These are phyloP conservation scores for Himantopus leucocephalus DNA, from an alignment of 2,113 vertebrate species.

Conservation along the genomic window DNA sequence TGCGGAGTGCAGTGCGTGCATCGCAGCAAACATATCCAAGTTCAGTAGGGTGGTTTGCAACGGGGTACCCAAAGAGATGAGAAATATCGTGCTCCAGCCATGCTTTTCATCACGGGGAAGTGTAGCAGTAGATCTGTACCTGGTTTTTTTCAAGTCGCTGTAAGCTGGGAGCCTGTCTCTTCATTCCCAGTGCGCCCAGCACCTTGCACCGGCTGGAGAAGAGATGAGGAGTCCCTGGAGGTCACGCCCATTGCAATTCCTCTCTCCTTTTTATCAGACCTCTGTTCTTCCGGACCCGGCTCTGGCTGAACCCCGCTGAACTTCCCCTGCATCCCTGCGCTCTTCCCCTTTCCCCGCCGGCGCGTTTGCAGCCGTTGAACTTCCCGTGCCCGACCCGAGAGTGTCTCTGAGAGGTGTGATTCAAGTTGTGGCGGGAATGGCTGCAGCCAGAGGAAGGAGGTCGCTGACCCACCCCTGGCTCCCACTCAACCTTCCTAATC, in stretches of 20 bases:
- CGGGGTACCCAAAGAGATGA: background rate
- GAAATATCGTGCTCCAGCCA: rapidly evolving
- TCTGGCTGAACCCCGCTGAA: conserved; percentile 33
- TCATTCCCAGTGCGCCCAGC: background rate
- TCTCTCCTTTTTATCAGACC: conserved; percentile 19
- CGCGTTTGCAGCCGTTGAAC: background rate
- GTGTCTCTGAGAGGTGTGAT: conserved; percentile 26
- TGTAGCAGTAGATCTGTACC: background rate
- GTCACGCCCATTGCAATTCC: background rate
- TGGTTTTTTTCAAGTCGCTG: background rate
- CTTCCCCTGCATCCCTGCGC: background rate
- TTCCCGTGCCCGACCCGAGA: conserved; percentile 22
- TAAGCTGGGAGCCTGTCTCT: background rate
- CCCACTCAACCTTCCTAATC: conserved; percentile 22
- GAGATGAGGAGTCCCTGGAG: background rate
- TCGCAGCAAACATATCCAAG: background rate
- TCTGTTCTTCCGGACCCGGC: background rate
- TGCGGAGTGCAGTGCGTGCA: background rate
- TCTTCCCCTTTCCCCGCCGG: background rate
- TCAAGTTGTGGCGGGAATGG: background rate
- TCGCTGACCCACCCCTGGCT: conserved; percentile 33
- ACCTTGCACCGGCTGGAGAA: background rate
- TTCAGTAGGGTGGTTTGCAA: rapidly evolving
- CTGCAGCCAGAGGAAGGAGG: conserved; percentile 4
- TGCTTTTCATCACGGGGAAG: background rate